These are phyloP conservation scores for Drosophila nebulosa DNA, from an alignment of 1,140 invertebrate genomes.

Conservation along the genomic window DNA sequence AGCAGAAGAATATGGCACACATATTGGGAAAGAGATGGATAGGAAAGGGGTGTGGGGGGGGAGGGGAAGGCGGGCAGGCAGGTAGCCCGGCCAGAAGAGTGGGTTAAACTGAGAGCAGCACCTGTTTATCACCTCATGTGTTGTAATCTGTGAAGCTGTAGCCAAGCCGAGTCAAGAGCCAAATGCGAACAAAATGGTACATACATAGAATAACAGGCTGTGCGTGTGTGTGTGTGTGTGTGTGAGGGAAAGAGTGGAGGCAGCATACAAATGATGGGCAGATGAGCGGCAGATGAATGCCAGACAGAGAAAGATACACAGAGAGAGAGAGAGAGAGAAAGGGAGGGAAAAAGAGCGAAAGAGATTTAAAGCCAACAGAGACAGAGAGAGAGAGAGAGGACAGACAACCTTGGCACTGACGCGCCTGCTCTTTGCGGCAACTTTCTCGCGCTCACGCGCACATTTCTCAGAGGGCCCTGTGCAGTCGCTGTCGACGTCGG, in stretches of 20 bases:
- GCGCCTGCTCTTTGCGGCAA: constrained; percentile 37
- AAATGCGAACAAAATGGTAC: constrained; percentile 15
- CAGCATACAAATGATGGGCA: constrained; percentile 19
- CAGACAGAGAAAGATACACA: neutral
- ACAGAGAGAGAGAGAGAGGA: constrained; percentile 25
- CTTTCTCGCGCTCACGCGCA: constrained; percentile 63
- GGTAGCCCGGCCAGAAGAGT: neutral
- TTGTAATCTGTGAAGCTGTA: constrained; percentile 69
- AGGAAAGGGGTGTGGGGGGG: neutral
- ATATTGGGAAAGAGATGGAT: neutral
- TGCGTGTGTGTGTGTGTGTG: constrained; percentile 1
- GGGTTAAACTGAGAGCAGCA: constrained; percentile 57
- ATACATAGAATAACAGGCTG: neutral
- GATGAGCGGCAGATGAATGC: constrained; percentile 35
- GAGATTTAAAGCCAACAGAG: too few species aligned
- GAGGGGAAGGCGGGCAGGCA: neutral
- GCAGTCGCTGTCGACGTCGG: constrained; percentile 11
- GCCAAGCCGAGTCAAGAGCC: constrained; percentile 2
- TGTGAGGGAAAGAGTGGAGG: constrained; percentile 19
- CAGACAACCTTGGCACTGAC: constrained; percentile 66
- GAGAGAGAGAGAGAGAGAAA: neutral
- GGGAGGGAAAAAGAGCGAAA: neutral
- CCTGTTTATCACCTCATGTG: constrained; percentile 76
- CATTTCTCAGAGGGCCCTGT: constrained; percentile 27
- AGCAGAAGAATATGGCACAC: constrained; percentile 57